Base-by-base conservation (phyloP, 1,140 invertebrate genomes). In the Caenorhabditis briggsae region DNA sequence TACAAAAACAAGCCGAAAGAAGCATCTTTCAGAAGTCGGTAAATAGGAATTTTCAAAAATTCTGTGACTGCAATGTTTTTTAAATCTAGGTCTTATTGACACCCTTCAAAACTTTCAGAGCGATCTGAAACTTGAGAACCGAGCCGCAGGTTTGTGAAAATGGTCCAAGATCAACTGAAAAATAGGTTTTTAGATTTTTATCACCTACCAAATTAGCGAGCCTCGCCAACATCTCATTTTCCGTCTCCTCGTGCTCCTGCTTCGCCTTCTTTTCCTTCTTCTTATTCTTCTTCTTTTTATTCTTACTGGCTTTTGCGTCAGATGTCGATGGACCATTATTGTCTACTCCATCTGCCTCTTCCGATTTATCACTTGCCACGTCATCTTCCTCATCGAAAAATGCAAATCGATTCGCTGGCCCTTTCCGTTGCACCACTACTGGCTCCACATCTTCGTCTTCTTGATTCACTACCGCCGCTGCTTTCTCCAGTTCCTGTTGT, bases 401-500 rank as follows among this genome's bases (percentile, higher is more conserved):
- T 16, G 84, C 84, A 23, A 85, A 85, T 16, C 84, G 61, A 43
- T 85, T 85, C 16, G 65, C 65, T 3, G 50, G 61, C 11, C 61
- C 53, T 23, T 61, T 61, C 8, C 48, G 46, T 61, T 64, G 84
- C 55, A 53, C 65, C 14, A 41, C 43, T 1, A 50, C 84, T 23
- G 33, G 14, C 20, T 74, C 50, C 25, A 33, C 83, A 7, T 43
- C 50, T 41, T 85, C 64, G 16, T 85, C 84, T 12, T 50, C 61
- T 16, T 33, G 12, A 33, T 59, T 58, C 2, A 53, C 14, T 33
- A 33, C 33, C n/a, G n/a, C n/a, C n/a, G 43, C 70, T n/a, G 50
- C n/a, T 20, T 82, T 82, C n/a, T 84, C 86, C 43, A 85, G 50
- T 48, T 87, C 86, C 41, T 87, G 61, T 55, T 87, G 48, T 50